phyloP scores from a whole-genome alignment of 2,113 vertebrate species.

The Antigone vipio region DNA sequence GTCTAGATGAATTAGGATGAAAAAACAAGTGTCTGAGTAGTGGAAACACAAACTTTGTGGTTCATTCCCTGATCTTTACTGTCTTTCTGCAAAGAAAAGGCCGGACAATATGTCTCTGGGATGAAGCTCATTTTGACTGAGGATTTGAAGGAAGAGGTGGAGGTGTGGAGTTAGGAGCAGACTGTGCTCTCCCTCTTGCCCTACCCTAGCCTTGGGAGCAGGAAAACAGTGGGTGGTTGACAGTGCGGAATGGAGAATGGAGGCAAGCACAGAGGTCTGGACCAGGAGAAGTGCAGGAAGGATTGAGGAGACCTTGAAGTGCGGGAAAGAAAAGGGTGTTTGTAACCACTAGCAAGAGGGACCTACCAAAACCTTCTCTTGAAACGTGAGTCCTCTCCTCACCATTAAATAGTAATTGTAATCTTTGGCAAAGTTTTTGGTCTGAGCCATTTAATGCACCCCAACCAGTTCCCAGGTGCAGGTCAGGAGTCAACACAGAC shows the following conservation, averaged over 20 bases:
- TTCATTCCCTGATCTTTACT: background rate
- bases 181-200: background rate
- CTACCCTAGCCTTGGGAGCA: background rate
- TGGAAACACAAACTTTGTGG: background rate
- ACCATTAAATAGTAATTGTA: background rate
- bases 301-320: background rate
- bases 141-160: background rate
- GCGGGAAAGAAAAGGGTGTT: background rate
- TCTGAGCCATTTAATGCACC: background rate
- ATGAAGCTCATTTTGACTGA: background rate
- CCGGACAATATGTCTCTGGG: background rate
- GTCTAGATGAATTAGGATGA: background rate
- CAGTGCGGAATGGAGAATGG: no score
- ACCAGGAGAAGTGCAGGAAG: background rate
- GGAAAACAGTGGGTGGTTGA: background rate
- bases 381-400: background rate
- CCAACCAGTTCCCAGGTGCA: background rate
- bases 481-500: background rate
- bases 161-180: background rate
- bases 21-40: background rate
- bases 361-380: background rate
- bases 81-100: background rate
- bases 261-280: background rate
- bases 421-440: background rate
- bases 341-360: accelerated